Base-by-base conservation (phyloP, 2,888 invertebrate species). In the Caenorhabditis angaria region DNA sequence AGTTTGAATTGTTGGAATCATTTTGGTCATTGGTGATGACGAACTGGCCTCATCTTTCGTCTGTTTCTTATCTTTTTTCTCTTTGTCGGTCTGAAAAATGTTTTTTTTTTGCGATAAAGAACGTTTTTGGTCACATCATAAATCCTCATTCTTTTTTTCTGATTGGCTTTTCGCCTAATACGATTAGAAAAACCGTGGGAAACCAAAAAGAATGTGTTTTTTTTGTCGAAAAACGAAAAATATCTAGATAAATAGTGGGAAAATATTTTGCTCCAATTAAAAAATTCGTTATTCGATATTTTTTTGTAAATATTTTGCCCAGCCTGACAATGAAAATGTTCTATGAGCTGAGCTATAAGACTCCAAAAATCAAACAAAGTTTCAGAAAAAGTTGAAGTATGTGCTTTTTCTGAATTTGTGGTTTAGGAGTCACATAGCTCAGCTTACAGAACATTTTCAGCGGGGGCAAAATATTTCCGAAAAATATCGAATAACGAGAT, bases 1-100 rank as follows among this genome's bases (percentile, higher is more conserved):
- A 2, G 73, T 76, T 27, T 68, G 65, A 50, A 77, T 77, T 25
- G 66, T 77, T 28, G 77, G 77, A 59, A 77, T 77, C 1, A 60
- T n/a, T 14, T 54, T 4, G 10, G 47, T 18, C 25, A 59, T 53
- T n/a, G 61, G 66, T 48, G 59, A 66, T 24, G 57, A 41, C 35
- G 64, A 57, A 35, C 57, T 58, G 12, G 61, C 69, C 14, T 69
- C 64, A 62, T 64, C 69, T 24, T 70, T 63, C 27, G 70, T 66
- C 14, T n/a, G n/a, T 24, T 67, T 60, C 53, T 76, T 67, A 28
- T 73, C 65, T 28, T 69, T 62, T 25, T 35, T 61, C 29, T 61
- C 60, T 55, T 53, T 59, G 27, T 58, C 56, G 29, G 20, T 58
- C 56, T 29, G 27, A 27, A 54, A 62, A 27, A 61, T n/a, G 12